Evolutionary conservation across 1,140 invertebrate species (phyloP), one percentile per base, ranked within the genome.

Genomic region (Cydia pomonella): DNA sequence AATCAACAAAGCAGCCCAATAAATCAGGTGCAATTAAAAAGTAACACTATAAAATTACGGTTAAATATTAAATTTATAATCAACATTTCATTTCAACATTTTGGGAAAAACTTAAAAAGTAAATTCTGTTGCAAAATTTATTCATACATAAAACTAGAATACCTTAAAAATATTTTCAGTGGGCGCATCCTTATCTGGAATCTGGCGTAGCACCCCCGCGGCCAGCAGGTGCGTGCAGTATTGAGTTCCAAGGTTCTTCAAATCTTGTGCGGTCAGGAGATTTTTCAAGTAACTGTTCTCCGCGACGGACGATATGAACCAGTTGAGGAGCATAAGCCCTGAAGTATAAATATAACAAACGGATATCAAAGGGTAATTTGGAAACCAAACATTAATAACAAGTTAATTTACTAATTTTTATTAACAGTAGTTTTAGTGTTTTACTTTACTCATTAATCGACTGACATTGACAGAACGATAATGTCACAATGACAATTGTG

Each of bases 271-370:
- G 47, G 94, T 95, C 47, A 97, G 90, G 69, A 95, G 77, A 47
- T 91, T 90, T 78, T 94, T 94, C 21, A 96, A 87, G 82, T 96
- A 95, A 84, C 95, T 95, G 77, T 95, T 95, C 71, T 97, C 95
- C 63, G 94, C 93, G 76, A 97, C 94, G n/a, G 96, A 95, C 16
- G 97, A 97, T 73, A 96, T 93, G 77, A 98, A 95, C 97, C 97
- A 98, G 87, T 97, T 97, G 66, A 98, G 94, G 79, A 99, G 94
- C 96, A 98, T 97, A 92, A 98, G 96, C 87, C 97, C 98, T 98
- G 92, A 62, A 92, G 72, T 75, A 69, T 21, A 74, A 79, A 77
- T 66, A 53, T 0, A 29, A 73, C 9, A 59, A 59, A 23, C 12
- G 21, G 21, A 59, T 59, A 59, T 59, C 21, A 59, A 21, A 23